Evolutionary conservation across 2,113 vertebrate species (phyloP).

Genomic region (Phoxinus phoxinus): DNA sequence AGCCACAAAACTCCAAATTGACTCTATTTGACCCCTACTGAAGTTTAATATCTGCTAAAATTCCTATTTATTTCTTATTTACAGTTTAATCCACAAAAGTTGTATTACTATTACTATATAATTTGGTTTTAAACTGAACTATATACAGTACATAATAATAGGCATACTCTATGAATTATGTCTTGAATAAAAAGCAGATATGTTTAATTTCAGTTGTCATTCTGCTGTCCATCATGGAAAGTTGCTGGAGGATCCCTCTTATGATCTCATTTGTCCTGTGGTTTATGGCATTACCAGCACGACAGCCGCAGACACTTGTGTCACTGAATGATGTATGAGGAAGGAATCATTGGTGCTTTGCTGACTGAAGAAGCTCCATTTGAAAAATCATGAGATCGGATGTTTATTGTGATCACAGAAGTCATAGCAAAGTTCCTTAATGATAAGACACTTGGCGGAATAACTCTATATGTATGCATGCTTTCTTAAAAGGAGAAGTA

Average conservation of each 20-base stretch:
- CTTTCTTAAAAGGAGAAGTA: slow-evolving; percentile 21
- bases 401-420: slow-evolving; percentile 21
- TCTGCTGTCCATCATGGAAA: background rate
- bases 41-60: background rate
- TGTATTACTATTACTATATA: background rate
- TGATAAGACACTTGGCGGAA: slow-evolving; percentile 9
- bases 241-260: background rate
- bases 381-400: slow-evolving; percentile 41
- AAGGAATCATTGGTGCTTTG: slow-evolving; percentile 30
- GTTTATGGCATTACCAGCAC: background rate
- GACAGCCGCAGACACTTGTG: background rate
- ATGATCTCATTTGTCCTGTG: slow-evolving; percentile 20
- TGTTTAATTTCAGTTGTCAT: background rate
- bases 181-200: background rate
- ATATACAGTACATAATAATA: too few relatives aligned
- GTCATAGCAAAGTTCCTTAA: slow-evolving; percentile 30
- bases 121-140: background rate
- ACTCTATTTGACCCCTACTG: background rate
- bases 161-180: background rate
- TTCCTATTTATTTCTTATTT: background rate
- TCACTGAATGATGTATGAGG: slow-evolving; percentile 43
- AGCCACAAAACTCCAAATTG: background rate
- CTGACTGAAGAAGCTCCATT: background rate
- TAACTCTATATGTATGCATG: slow-evolving; percentile 6
- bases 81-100: background rate